Base-by-base conservation (phyloP, 2,888 invertebrate species). In the Sphaerophoria rueppellii region DNA sequence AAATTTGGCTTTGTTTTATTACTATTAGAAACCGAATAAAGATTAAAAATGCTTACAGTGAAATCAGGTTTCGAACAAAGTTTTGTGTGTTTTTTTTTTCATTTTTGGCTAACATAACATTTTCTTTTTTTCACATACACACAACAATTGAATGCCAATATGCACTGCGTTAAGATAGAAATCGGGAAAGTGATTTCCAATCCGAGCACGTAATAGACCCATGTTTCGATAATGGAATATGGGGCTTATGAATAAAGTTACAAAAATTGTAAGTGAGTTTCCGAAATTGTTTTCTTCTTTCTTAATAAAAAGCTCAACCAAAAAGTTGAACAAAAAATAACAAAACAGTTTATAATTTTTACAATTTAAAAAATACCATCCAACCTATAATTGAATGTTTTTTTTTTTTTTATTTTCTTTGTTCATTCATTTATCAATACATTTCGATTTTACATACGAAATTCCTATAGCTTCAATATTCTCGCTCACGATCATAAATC, bases 101-200 rank as follows among this genome's bases (percentile, higher is more conserved):
- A 37, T 4, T 16, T 46, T 54, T 75, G 35, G 54, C 65, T 82
- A 48, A 71, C 63, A 77, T 57, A 57, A 58, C 55, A 82, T 77
- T 82, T 77, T 72, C 77, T 73, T 77, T 63, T 24, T 77, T 55
- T 54, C 35, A 37, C 70, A 65, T 52, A 57, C 70, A 60, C 32
- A 57, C 58, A 48, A 69, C 57, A 82, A 74, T 70, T 74, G 82
- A 78, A 82, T 82, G 57, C 70, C 46, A 74, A 74, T 69, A 73
- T 11, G 63, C 24, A 2, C 37, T n/a, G 40, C 40, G 63, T 34
- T 71, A 32, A 37, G 57, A 48, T 79, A 79, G 82, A 83, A 75
- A 83, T 83, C 79, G 65, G 79, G 58, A 83, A 83, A 83, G 79
- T 83, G 79, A 79, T 83, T 83, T 83, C 74, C 63, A 79, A 83